These are phyloP conservation scores for Drosophila helvetica DNA, from an alignment of 2,888 invertebrate species.

Conservation along the genomic window DNA sequence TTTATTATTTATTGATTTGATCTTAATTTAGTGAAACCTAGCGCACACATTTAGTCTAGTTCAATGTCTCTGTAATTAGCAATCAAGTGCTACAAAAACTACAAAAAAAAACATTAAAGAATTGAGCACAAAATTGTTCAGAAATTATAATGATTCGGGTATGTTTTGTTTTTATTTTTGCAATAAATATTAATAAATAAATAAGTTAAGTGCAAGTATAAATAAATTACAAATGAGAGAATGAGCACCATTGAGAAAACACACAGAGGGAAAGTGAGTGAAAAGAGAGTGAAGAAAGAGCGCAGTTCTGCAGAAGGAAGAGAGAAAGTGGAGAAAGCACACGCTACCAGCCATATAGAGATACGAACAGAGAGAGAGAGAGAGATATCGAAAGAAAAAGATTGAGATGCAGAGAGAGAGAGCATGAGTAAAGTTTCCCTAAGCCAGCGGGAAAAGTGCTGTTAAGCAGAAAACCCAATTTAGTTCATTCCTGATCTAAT, in stretches of 20 bases:
- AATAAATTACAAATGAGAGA: slow-evolving; percentile 46
- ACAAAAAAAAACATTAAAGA: slow-evolving; percentile 56
- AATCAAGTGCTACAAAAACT: slow-evolving; percentile 76
- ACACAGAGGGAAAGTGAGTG: slow-evolving; percentile 32
- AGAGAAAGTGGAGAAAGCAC: slow-evolving; percentile 26
- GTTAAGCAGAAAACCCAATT: slow-evolving; percentile 38
- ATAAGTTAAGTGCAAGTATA: slow-evolving; percentile 50
- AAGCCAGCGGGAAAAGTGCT: slow-evolving; percentile 34
- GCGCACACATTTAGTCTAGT: slow-evolving; percentile 67
- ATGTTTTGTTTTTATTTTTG: slow-evolving; percentile 47
- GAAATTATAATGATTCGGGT: slow-evolving; percentile 44
- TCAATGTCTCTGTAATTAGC: slow-evolving; percentile 64
- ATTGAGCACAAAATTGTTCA: slow-evolving; percentile 51
- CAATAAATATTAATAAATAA: slow-evolving; percentile 60
- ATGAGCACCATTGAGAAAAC: slow-evolving; percentile 33
- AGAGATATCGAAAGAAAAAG: slow-evolving; percentile 13
- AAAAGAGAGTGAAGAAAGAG: slow-evolving; percentile 19
- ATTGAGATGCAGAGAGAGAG: slow-evolving; percentile 8
- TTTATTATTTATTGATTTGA: slow-evolving; percentile 62
- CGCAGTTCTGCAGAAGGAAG: neutral
- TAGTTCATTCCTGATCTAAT: slow-evolving; percentile 59
- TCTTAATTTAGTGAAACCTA: slow-evolving; percentile 51
- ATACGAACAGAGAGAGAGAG: slow-evolving; percentile 6
- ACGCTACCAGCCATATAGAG: neutral
- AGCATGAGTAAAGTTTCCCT: slow-evolving; percentile 21